A percentile compares a stretch with the other conserved stretches of the same genome.
phyloP scores from a whole-genome alignment of 2,888 invertebrate genomes.

The Chrysotoxum bicinctum region DNA sequence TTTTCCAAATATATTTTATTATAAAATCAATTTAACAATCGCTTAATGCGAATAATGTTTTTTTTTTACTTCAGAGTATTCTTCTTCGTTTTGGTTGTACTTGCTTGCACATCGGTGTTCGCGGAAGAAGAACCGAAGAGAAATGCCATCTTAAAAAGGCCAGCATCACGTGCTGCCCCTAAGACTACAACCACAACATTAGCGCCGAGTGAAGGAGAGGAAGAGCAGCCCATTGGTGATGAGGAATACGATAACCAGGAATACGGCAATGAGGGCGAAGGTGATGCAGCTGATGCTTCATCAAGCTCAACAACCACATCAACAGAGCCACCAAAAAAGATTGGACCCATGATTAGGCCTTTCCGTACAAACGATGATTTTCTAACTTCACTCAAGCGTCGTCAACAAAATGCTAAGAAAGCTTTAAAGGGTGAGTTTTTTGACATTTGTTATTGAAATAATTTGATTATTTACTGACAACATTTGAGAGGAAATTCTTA shows the following conservation, averaged over 20 bases:
- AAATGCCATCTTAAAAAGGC: slow-evolving; percentile 70
- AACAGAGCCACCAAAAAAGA: slow-evolving; percentile 87
- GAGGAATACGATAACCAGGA: slow-evolving; percentile 83
- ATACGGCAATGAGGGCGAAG: slow-evolving; percentile 74
- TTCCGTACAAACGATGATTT: slow-evolving; percentile 91
- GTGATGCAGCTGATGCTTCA: slow-evolving; percentile 82
- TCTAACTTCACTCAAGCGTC: slow-evolving; percentile 87
- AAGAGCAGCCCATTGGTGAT: slow-evolving; percentile 81
- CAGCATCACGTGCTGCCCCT: slow-evolving; percentile 76
- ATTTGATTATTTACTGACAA: too few species aligned
- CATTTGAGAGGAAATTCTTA: too few species aligned
- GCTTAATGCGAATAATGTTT: neutral
- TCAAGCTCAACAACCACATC: slow-evolving; percentile 83
- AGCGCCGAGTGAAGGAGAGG: slow-evolving; percentile 75
- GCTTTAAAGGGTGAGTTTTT: slow-evolving; percentile 79
- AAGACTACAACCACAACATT: slow-evolving; percentile 79
- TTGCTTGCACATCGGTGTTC: slow-evolving; percentile 48
- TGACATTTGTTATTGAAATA: too few species aligned
- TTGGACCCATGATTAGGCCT: slow-evolving; percentile 86
- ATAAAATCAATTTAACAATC: slow-evolving; percentile 4
- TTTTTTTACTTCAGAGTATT: slow-evolving; percentile 22
- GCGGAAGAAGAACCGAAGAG: slow-evolving; percentile 62
- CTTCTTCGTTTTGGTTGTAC: slow-evolving; percentile 53
- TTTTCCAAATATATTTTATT: neutral
- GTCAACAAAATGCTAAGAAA: slow-evolving; percentile 87